Evolutionary conservation across 2,113 vertebrate species (phyloP), one percentile per base, ranked within the genome.

Genomic region (Solenodon paradoxus): DNA sequence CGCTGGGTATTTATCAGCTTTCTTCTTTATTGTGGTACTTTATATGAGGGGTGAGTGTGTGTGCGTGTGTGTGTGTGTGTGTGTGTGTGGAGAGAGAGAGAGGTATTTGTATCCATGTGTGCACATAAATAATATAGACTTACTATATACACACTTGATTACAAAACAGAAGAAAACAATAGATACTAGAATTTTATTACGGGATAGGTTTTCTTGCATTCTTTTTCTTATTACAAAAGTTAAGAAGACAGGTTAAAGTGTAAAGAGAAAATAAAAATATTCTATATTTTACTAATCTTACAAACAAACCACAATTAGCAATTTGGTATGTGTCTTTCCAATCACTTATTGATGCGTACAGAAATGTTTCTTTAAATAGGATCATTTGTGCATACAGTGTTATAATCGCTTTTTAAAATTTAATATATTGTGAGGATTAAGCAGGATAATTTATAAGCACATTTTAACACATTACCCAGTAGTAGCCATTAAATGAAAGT

Each of bases 11-110:
- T 93, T 82, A 66, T 80, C 84, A 94, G n/a, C 28, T 88, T 78
- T 77, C 63, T 69, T 80, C 30, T 88, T 82, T 89, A 81, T 87
- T 95, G 28, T 26, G 77, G 47, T 38, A 71, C 6, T 88, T 88
- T 82, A 47, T 80, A n/a, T n/a, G n/a, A n/a, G n/a, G n/a, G n/a
- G n/a, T 94, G 63, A 26, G 28, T 82, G 49, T 78, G 28, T 78
- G 10, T 92, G 12, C 59, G n/a, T 66, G 42, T 13, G 7, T n/a
- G 3, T 35, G 49, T 63, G 8, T 59, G 17, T 35, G n/a, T 66
- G 42, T 13, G 7, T n/a, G 3, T 35, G 49, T 63, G 8, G 47
- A 24, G 28, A 53, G n/a, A 61, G 15, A 86, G 17, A 79, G 53
- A 72, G 45, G 12, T 80, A n/a, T 79, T 26, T 55, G 35, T 7